Evolutionary conservation across 2,888 invertebrate genomes (phyloP).

Genomic region (Temnothorax ravouxi): DNA sequence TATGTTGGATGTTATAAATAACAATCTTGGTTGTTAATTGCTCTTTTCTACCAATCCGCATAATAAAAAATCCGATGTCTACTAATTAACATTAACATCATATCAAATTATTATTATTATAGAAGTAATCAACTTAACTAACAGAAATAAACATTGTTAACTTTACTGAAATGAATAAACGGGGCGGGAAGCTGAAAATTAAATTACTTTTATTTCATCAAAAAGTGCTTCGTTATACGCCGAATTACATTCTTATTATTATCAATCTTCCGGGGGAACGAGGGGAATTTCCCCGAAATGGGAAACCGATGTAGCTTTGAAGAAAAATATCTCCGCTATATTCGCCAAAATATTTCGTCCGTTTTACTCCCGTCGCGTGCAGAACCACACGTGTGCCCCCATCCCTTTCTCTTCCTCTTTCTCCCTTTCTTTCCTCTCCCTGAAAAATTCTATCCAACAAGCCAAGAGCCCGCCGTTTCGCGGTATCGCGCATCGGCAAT

Average conservation of each 20-base stretch:
- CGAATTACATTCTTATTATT: not conserved
- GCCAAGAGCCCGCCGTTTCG: not conserved
- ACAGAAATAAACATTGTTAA: not conserved
- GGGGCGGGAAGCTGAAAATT: not conserved
- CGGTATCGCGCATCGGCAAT: slow-evolving; percentile 21
- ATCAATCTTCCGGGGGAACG: not conserved
- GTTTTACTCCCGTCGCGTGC: not conserved
- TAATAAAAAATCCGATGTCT: too few relatives aligned
- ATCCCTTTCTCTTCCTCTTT: not conserved
- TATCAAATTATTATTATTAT: not conserved
- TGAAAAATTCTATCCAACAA: slow-evolving; percentile 20
- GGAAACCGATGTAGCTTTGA: not conserved
- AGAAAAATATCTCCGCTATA: not conserved
- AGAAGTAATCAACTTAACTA: not conserved
- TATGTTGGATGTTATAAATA: too few relatives aligned
- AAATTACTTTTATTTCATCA: not conserved
- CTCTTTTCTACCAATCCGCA: too few relatives aligned
- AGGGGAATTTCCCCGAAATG: not conserved
- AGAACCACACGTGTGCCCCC: not conserved
- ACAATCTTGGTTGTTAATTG: too few relatives aligned
- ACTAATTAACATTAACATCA: not conserved
- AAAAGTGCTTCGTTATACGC: not conserved
- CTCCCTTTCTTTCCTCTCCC: not conserved
- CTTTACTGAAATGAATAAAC: not conserved
- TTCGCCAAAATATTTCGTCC: not conserved